A percentile compares a stretch with the other conserved stretches of the same genome.
phyloP scores from a whole-genome alignment of 2,797 vertebrate genomes.

The Helicolenus hilgendorfi region DNA sequence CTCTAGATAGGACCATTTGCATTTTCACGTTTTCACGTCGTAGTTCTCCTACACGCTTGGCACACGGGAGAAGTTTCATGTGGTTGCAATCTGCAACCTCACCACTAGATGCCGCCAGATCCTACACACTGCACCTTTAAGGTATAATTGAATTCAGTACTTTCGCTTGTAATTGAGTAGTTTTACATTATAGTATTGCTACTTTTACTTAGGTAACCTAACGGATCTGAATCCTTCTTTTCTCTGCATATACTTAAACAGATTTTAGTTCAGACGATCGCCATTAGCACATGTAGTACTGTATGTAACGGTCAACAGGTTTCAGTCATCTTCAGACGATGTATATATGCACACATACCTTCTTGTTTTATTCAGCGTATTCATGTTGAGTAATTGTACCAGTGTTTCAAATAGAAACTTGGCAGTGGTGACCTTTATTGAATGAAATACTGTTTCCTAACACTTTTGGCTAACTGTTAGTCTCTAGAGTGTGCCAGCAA shows the following conservation, averaged over 20 bases:
- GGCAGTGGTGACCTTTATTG: constrained; percentile 25
- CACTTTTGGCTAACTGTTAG: constrained; percentile 26
- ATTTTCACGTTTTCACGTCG: background rate
- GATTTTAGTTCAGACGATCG: too few relatives aligned
- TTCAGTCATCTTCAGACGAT: background rate
- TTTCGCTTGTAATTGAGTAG: background rate
- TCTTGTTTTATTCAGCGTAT: background rate
- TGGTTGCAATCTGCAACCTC: background rate
- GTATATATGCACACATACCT: background rate
- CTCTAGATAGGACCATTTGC: background rate
- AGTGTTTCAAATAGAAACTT: constrained; percentile 34
- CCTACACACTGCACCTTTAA: background rate
- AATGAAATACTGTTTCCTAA: constrained; percentile 71
- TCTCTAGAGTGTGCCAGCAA: constrained; percentile 20
- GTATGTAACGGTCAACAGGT: background rate
- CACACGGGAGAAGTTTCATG: background rate
- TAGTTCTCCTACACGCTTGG: too few relatives aligned
- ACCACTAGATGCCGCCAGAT: background rate
- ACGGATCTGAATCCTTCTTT: background rate
- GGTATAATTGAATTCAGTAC: background rate
- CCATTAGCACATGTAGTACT: background rate
- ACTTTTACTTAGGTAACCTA: background rate
- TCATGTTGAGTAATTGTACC: background rate
- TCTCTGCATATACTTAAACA: background rate
- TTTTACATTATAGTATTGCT: background rate